These are phyloP conservation scores for Buphagus erythrorhynchus DNA, from an alignment of 2,797 vertebrate genomes.

Conservation along the genomic window DNA sequence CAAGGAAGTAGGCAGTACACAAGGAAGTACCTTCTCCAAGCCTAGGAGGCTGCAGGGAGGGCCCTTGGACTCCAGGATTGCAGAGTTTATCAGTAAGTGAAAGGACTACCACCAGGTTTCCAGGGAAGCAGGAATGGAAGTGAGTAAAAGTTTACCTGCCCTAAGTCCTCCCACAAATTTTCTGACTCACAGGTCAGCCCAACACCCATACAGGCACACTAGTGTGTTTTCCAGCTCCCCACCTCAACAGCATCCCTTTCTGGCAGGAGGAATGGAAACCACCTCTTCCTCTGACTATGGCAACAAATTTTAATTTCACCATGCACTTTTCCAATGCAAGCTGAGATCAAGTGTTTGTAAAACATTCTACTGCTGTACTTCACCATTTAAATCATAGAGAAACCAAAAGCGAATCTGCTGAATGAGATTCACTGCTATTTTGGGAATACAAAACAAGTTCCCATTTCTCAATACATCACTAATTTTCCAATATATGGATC, in stretches of 20 bases:
- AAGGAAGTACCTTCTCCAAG: not conserved
- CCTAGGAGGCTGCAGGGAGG: not conserved
- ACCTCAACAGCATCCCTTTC: not conserved
- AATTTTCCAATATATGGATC: not conserved
- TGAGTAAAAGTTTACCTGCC: not conserved
- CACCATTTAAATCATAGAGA: not conserved
- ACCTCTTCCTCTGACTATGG: not conserved
- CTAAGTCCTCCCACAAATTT: not conserved
- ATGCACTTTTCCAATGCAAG: not conserved
- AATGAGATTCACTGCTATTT: not conserved
- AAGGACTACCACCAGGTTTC: not conserved
- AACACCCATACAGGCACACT: rapidly evolving
- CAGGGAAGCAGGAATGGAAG: not conserved
- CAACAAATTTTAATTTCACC: not conserved
- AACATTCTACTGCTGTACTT: not conserved
- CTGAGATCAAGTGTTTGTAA: not conserved
- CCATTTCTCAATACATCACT: not conserved
- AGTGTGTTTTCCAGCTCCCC: not conserved
- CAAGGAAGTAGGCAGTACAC: not conserved
- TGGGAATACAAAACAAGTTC: not conserved
- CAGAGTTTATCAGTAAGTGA: not conserved
- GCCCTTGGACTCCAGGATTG: rapidly evolving
- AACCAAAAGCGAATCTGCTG: not conserved
- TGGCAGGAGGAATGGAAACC: not conserved
- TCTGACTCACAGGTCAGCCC: not conserved